phyloP scores from a whole-genome alignment of 2,888 invertebrate genomes.

The Chrysopilus asiliformis region DNA sequence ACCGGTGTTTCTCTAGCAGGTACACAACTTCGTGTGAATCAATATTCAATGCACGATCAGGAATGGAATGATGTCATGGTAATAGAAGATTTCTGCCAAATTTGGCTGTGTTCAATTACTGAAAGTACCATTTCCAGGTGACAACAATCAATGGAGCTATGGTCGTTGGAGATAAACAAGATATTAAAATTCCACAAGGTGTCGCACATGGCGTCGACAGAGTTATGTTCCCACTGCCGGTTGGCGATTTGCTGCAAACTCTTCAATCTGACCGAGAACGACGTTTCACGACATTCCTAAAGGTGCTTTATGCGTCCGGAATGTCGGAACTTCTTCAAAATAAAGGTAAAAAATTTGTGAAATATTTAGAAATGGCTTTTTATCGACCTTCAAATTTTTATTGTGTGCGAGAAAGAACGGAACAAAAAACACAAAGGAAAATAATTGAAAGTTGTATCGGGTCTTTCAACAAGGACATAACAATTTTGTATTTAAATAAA shows the following conservation, averaged over 20 bases:
- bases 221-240: constrained; percentile 81
- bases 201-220: constrained; percentile 73
- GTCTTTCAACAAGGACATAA: too few relatives aligned
- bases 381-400: too few relatives aligned
- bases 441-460: too few relatives aligned
- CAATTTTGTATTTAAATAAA: too few relatives aligned
- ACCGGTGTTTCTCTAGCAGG: constrained; percentile 79
- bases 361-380: too few relatives aligned
- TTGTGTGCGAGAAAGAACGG: too few relatives aligned
- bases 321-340: constrained; percentile 49
- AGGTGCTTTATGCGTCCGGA: constrained; percentile 63
- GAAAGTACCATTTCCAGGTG: constrained; percentile 37
- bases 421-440: too few relatives aligned
- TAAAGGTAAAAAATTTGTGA: too few relatives aligned
- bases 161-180: constrained; percentile 65
- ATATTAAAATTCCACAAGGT: constrained; percentile 74
- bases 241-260: constrained; percentile 74
- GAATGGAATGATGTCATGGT: constrained; percentile 79
- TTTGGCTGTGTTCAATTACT: not conserved
- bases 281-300: constrained; percentile 64
- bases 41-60: constrained; percentile 74
- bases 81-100: constrained; percentile 18
- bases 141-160: constrained; percentile 78
- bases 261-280: constrained; percentile 71
- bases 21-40: constrained; percentile 73